These are phyloP conservation scores for Sebastiscus albofasciatus DNA, from an alignment of 2,797 vertebrate species.

Conservation along the genomic window DNA sequence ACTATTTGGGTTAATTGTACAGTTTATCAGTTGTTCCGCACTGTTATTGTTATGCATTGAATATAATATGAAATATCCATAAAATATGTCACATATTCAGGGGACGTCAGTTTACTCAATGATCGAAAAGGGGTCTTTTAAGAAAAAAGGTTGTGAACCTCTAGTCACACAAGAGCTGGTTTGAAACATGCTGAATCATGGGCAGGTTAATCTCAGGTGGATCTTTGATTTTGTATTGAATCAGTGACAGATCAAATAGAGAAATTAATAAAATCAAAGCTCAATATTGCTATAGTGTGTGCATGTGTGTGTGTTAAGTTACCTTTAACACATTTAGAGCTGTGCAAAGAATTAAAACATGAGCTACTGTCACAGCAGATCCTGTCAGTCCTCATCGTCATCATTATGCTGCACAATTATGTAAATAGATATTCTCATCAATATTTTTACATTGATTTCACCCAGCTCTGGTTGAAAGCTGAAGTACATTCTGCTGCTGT, in stretches of 20 bases:
- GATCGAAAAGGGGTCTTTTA: not conserved
- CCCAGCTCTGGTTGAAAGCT: not conserved
- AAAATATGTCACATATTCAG: too few relatives aligned
- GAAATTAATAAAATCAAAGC: not conserved
- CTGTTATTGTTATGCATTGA: not conserved
- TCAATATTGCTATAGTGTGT: too few relatives aligned
- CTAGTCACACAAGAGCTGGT: not conserved
- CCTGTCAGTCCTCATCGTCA: conserved; percentile 1
- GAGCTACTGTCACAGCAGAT: not conserved
- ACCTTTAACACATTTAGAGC: not conserved
- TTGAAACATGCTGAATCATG: not conserved
- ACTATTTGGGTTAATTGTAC: not conserved
- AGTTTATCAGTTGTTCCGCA: not conserved
- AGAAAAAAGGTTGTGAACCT: too few relatives aligned
- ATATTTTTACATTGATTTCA: not conserved
- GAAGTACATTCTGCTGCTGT: not conserved
- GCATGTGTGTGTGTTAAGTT: not conserved
- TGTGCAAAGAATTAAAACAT: not conserved
- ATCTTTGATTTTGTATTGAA: not conserved
- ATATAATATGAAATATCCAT: not conserved
- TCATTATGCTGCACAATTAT: conserved; percentile 1
- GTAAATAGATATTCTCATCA: not conserved
- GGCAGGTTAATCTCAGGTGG: not conserved
- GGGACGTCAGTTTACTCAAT: not conserved
- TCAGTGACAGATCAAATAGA: not conserved